Evolutionary conservation across 2,888 invertebrate species (phyloP).

Genomic region (Plebejus melissa): DNA sequence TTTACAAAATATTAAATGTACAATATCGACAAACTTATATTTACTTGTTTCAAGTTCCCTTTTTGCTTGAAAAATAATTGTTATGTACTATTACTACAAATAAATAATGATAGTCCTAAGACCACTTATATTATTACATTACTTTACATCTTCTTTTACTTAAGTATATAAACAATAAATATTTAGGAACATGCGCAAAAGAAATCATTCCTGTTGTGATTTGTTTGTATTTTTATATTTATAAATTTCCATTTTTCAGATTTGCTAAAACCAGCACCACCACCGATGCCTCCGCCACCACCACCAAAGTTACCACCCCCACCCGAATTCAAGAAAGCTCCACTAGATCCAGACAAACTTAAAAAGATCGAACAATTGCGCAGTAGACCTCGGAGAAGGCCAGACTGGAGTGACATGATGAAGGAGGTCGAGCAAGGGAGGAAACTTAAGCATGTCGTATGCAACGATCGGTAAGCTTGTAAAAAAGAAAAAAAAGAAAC

Average conservation of each 20-base stretch:
- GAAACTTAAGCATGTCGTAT: conserved; percentile 88
- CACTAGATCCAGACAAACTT: conserved; percentile 79
- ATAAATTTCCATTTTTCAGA: conserved; percentile 45
- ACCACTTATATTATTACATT: too few species aligned
- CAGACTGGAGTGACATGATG: conserved; percentile 94
- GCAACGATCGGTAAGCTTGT: conserved; percentile 85
- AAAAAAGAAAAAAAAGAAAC: neutral
- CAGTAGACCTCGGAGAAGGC: conserved; percentile 87
- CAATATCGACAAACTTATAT: too few species aligned
- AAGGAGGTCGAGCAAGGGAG: conserved; percentile 92
- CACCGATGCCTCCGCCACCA: conserved; percentile 85
- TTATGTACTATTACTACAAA: too few species aligned
- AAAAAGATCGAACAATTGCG: conserved; percentile 85
- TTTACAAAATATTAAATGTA: too few species aligned
- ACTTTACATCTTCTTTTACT: too few species aligned
- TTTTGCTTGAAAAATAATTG: too few species aligned
- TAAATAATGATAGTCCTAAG: too few species aligned
- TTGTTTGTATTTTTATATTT: neutral
- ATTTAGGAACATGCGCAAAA: too few species aligned
- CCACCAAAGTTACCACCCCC: conserved; percentile 83
- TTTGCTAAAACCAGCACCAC: conserved; percentile 72
- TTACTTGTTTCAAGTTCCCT: too few species aligned
- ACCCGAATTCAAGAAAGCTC: conserved; percentile 80
- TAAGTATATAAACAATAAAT: too few species aligned
- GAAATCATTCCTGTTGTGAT: neutral